Conservation (phyloP, 2,113 vertebrate species). For the Chroicocephalus ridibundus region DNA sequence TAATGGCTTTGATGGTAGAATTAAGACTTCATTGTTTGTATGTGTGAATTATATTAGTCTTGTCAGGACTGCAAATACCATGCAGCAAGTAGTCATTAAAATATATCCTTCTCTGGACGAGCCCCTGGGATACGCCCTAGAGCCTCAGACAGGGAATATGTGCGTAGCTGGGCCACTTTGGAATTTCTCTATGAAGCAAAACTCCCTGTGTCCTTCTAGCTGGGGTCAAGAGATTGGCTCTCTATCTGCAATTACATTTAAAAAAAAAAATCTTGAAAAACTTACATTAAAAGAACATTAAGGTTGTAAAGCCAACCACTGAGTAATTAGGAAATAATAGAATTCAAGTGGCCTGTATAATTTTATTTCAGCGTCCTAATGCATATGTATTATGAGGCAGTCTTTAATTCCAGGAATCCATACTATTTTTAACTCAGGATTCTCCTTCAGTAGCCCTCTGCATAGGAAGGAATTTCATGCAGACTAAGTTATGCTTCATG, state of each 20-base stretch:
- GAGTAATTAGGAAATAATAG: constrained; percentile 49
- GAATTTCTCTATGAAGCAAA: background rate
- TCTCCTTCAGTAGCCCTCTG: background rate
- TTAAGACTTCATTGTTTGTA: constrained; percentile 36
- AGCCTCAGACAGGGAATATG: background rate
- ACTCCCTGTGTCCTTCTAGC: background rate
- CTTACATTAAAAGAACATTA: constrained; percentile 19
- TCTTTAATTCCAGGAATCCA: constrained; percentile 22
- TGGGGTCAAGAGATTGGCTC: background rate
- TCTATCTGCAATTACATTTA: background rate
- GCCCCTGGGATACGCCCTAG: background rate
- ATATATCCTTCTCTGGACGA: background rate
- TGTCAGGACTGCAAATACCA: constrained; percentile 8
- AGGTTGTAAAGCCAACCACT: constrained; percentile 37
- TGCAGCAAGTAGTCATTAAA: background rate
- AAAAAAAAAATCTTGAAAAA: background rate
- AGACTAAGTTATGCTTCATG: background rate
- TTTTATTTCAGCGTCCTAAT: constrained; percentile 46
- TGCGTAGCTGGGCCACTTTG: background rate
- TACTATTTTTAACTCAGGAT: constrained; percentile 14
- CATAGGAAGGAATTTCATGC: background rate
- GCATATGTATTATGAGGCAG: background rate
- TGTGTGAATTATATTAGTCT: background rate
- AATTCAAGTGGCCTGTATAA: constrained; percentile 45
- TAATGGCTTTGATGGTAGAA: constrained; percentile 31